Evolutionary conservation across 2,113 vertebrate species (phyloP), one percentile per base, ranked within the genome.

Genomic region (Aix galericulata): DNA sequence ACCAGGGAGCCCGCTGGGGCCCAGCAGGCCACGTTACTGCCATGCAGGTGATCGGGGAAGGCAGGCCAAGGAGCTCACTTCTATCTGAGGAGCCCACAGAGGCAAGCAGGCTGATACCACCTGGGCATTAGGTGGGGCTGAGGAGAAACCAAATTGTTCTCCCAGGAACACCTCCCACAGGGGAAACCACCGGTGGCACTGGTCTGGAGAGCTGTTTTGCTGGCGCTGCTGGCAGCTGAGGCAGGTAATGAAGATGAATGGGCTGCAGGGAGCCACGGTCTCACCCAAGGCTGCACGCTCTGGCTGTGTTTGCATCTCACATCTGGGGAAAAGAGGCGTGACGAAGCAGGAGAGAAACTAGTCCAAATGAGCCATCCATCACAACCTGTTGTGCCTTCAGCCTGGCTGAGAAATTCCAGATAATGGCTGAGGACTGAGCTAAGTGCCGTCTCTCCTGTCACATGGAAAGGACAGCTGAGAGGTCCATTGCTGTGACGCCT

Each of bases 221-320:
- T 50, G 12, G 25, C 23, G 6, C 23, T 25, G 50, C 50, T 50
- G 50, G 22, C 50, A 50, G 50, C 50, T 13, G 50, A 52, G 23
- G 50, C 50, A 52, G 50, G 50, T 52, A 25, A 25, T 52, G 23
- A 52, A 52, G 23, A 52, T 52, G 50, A 52, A 4, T 27, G 29
- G 17, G 29, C 44, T 34, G 14, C 56, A 14, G 42, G 42, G 26
- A 82, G 58, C 14, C 67, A 12, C 0, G 3, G 58, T 32, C 27
- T 77, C 5, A 0, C 27, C 32, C 7, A 8, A 1, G 27, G 1
- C 44, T 18, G n/a, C 40, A 34, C 1, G 0, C 13, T 46, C 22
- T 8, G 15, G 4, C 6, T 29, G 53, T 34, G 12, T 74, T 79
- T 66, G 71, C 52, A 17, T 48, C 50, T 7, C 15, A 13, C 9